These are phyloP conservation scores for Paracanthobrama guichenoti DNA, from an alignment of 2,113 vertebrate genomes.

Conservation along the genomic window DNA sequence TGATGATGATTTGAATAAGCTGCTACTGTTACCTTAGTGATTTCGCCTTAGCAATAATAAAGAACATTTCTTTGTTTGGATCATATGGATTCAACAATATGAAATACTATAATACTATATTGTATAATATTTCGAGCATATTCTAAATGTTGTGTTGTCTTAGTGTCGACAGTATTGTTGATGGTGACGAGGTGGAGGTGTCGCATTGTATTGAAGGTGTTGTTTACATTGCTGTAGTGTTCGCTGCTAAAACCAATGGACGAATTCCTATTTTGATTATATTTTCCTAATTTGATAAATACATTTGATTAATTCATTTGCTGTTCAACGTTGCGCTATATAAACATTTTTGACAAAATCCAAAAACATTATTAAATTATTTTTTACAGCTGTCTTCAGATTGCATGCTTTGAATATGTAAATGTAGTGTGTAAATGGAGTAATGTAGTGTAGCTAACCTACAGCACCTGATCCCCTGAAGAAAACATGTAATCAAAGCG, in stretches of 20 bases:
- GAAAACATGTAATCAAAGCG: background rate
- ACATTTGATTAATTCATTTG: background rate
- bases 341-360: background rate
- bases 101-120: background rate
- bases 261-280: no score
- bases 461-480: background rate
- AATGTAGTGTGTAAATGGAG: background rate
- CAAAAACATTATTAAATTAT: background rate
- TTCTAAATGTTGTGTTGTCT: background rate
- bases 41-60: background rate
- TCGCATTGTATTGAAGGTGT: conserved; percentile 44
- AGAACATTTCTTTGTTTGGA: background rate
- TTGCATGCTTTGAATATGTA: conserved; percentile 3
- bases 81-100: background rate
- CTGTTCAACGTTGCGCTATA: background rate
- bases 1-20: conserved; percentile 25
- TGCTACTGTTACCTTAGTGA: background rate
- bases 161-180: conserved; percentile 13
- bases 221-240: conserved; percentile 34
- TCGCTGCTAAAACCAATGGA: background rate
- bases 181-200: conserved; percentile 3
- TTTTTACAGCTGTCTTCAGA: background rate
- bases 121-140: background rate
- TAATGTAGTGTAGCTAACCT: background rate
- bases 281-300: background rate